Percentiles rank a stretch among this genome's conserved stretches.
Evolutionary conservation across 2,113 vertebrate genomes (phyloP).

Genomic region (Amblyopsis rosae): DNA sequence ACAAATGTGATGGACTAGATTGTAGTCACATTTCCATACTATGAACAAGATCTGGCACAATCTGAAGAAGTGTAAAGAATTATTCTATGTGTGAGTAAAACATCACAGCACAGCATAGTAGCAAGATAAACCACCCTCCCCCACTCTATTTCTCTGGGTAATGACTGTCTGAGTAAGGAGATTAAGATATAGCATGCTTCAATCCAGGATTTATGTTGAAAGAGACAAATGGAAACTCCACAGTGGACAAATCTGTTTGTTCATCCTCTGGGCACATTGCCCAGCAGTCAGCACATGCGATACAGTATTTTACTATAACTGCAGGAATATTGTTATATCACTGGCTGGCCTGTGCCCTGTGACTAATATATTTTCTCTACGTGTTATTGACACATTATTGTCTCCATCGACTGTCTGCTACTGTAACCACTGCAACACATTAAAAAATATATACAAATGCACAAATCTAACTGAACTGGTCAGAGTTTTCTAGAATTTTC

Average conservation of each 20-base stretch:
- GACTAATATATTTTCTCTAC: conserved; percentile 35
- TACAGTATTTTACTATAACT: conserved; percentile 27
- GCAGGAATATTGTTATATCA: conserved; percentile 31
- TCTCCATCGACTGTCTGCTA: neutral
- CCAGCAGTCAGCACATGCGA: conserved; percentile 21
- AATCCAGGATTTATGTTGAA: conserved; percentile 84
- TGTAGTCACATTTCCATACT: too few species aligned
- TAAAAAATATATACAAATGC: neutral
- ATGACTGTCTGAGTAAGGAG: conserved; percentile 83
- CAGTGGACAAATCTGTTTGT: conserved; percentile 42
- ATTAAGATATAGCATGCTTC: conserved; percentile 86
- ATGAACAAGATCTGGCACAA: conserved; percentile 1
- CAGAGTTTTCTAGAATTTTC: conserved; percentile 13
- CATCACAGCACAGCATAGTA: conserved; percentile 17
- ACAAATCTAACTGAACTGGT: neutral
- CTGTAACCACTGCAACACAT: neutral
- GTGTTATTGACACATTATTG: neutral
- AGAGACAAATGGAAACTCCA: conserved; percentile 78
- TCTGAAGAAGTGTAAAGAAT: neutral
- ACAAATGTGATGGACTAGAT: too few species aligned
- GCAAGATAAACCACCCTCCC: conserved; percentile 9
- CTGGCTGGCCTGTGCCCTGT: conserved; percentile 9
- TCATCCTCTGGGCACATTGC: conserved; percentile 18
- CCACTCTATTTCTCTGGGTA: conserved; percentile 28
- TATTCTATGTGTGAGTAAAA: conserved; percentile 2